These are phyloP conservation scores for Mirza zaza DNA, from an alignment of 2,113 vertebrate genomes.

Conservation along the genomic window DNA sequence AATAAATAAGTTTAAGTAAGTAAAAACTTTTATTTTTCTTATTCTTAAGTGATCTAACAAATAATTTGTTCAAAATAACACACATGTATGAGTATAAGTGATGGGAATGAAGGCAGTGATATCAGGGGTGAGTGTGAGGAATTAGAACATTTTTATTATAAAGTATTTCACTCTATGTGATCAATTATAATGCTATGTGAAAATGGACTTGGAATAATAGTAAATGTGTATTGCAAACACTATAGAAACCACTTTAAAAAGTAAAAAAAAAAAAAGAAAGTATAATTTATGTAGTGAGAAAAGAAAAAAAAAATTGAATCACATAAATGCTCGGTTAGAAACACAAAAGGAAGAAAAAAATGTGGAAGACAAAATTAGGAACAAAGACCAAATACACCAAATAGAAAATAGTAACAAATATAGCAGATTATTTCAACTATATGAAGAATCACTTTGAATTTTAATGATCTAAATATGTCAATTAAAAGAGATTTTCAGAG, in stretches of 20 bases:
- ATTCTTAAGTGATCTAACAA: not conserved
- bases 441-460: not conserved
- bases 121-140: no score
- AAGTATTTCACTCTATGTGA: not conserved
- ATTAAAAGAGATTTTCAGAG: not conserved
- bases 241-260: not conserved
- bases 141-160: not conserved
- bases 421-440: not conserved
- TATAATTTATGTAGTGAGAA: no score
- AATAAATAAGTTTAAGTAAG: not conserved
- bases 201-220: not conserved
- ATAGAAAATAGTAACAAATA: not conserved
- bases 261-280: not conserved
- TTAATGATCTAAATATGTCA: no score
- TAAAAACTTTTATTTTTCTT: not conserved
- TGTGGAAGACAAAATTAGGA: not conserved
- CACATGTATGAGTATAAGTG: not conserved
- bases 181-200: not conserved
- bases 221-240: not conserved
- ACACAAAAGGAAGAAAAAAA: not conserved
- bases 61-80: not conserved
- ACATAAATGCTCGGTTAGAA: not conserved
- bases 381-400: not conserved
- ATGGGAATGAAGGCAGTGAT: not conserved
- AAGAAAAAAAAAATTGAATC: not conserved